Conservation (phyloP, 2,888 invertebrate species). For the Stegana nigrithorax region DNA sequence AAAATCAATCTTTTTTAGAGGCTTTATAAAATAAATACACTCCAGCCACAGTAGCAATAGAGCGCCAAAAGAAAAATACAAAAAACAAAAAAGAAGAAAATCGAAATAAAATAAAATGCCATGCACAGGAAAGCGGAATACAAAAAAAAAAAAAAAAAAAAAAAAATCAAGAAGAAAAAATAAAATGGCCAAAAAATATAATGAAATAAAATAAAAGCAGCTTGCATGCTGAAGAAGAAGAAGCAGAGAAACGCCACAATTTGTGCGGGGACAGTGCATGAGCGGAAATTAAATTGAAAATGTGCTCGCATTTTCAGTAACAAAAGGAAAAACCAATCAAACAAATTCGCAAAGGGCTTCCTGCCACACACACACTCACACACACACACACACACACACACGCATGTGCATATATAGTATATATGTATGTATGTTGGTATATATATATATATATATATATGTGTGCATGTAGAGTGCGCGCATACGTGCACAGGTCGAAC, state of each 20-base stretch:
- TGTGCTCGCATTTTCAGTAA: slow-evolving; percentile 7
- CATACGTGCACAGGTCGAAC: background rate
- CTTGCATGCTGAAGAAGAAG: too few relatives aligned
- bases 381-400: background rate
- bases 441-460: too few relatives aligned
- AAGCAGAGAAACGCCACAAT: background rate
- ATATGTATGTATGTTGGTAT: too few relatives aligned
- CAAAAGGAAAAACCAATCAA: slow-evolving; percentile 48
- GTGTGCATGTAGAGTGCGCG: too few relatives aligned
- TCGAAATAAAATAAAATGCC: slow-evolving; percentile 17
- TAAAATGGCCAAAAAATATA: too few relatives aligned
- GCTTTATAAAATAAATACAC: slow-evolving; percentile 39
- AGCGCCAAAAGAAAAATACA: too few relatives aligned
- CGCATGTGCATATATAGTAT: background rate
- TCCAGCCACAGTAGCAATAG: slow-evolving; percentile 25
- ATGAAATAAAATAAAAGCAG: slow-evolving; percentile 48
- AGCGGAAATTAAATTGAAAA: slow-evolving; percentile 43
- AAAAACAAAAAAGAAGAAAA: slow-evolving; percentile 19
- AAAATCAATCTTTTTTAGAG: slow-evolving; percentile 57
- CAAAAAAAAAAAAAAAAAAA: slow-evolving; percentile 16
- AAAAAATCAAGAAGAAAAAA: slow-evolving; percentile 19
- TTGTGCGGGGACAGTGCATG: background rate
- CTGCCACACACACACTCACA: background rate
- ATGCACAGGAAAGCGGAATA: slow-evolving; percentile 25
- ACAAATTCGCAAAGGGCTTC: slow-evolving; percentile 30